Percentiles rank a stretch among this genome's conserved stretches.
phyloP scores from a whole-genome alignment of 37 sponge, comb jelly and placozoan species.

The Beroe forskalii region DNA sequence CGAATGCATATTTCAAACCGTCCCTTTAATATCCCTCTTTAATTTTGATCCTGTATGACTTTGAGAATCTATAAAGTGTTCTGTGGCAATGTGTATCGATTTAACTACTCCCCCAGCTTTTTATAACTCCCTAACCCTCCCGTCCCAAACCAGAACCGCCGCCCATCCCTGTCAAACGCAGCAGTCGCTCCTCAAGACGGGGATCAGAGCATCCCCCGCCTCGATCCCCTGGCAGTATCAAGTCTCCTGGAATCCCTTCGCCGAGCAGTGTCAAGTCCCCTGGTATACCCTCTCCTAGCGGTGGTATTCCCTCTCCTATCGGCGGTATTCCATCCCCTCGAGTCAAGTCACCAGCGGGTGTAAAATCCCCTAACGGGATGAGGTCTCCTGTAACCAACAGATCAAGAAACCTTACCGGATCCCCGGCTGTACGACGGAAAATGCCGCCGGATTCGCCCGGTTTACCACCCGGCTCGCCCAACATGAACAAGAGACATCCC shows the following conservation, averaged over 20 bases:
- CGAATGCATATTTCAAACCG: no score
- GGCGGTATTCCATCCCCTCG: not conserved
- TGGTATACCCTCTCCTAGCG: not conserved
- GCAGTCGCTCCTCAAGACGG: not conserved
- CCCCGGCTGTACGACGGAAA: not conserved
- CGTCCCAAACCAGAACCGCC: slow-evolving; percentile 22
- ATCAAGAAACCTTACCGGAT: not conserved
- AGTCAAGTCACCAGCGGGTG: not conserved
- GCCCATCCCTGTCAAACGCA: not conserved
- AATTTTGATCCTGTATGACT: no score
- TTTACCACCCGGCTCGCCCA: not conserved
- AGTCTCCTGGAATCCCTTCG: not conserved
- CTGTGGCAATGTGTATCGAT: no score
- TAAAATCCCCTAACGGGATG: not conserved
- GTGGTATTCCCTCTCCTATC: not conserved
- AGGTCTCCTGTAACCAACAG: not conserved
- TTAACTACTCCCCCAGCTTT: no score
- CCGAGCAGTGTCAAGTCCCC: not conserved
- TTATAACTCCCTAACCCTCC: not conserved
- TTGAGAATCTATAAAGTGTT: no score
- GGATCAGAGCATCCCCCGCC: not conserved
- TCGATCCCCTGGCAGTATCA: not conserved
- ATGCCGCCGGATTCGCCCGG: not conserved
- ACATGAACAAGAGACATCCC: no score
- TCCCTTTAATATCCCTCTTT: no score